Evolutionary conservation across 2,888 invertebrate genomes (phyloP).

Genomic region (Yponomeuta evonymella): DNA sequence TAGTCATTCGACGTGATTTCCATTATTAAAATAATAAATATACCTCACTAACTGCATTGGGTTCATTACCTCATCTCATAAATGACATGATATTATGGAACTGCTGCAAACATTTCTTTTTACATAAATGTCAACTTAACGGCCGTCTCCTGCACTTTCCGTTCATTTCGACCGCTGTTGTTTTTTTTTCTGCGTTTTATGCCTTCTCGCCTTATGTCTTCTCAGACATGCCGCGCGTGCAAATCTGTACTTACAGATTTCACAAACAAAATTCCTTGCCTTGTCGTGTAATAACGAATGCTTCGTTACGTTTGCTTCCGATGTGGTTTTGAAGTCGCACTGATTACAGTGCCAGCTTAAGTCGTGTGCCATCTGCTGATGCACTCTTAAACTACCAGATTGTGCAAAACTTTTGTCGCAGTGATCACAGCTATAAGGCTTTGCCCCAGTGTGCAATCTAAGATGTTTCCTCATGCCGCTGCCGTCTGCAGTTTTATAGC

Average conservation of each 20-base stretch:
- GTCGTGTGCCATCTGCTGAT: not conserved
- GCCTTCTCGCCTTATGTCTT: too few relatives aligned
- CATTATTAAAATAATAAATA: too few relatives aligned
- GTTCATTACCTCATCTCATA: too few relatives aligned
- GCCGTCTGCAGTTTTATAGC: not conserved
- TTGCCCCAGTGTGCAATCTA: not conserved
- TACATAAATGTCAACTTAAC: too few relatives aligned
- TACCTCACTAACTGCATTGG: too few relatives aligned
- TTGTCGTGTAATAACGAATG: not conserved
- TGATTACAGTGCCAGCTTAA: not conserved
- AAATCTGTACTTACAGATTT: not conserved
- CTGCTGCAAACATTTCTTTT: too few relatives aligned
- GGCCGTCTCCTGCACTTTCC: too few relatives aligned
- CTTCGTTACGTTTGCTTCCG: not conserved
- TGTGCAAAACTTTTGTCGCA: not conserved
- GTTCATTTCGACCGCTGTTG: too few relatives aligned
- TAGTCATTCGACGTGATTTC: too few relatives aligned
- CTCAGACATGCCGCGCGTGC: not conserved
- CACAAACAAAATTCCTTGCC: not conserved
- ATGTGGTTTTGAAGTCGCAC: not conserved
- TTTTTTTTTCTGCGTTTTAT: too few relatives aligned
- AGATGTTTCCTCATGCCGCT: not conserved
- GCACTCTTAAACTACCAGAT: not conserved
- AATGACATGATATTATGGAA: too few relatives aligned
- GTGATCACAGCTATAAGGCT: not conserved